Evolutionary conservation across 2,113 vertebrate species (phyloP), one percentile per base, ranked within the genome.

Genomic region (Chrysemys picta): DNA sequence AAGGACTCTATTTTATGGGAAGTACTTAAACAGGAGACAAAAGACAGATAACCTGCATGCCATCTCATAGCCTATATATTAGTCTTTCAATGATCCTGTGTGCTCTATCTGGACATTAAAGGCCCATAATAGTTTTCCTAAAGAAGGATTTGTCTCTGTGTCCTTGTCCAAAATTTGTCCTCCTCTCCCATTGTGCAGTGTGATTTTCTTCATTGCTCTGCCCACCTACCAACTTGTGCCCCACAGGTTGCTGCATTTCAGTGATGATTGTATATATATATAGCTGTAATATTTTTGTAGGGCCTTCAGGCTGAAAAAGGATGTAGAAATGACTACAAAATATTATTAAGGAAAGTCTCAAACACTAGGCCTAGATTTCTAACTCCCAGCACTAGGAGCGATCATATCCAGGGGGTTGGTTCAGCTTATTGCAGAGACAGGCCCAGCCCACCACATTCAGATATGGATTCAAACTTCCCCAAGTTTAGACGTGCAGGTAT

Each of bases 81-180:
- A 52, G 89, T 89, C 89, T 90, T 94, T 85, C 87, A 65, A 35
- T 31, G 65, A n/a, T 69, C 65, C 35, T 21, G 65, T n/a, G 31
- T 80, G 3, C 54, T 85, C 62, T 90, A 52, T 72, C 21, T 10
- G 42, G 93, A 84, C 89, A 57, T 94, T 95, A 90, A 93, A 89
- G 35, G 56, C 82, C 90, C 81, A 82, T 0, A 0, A 84, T 84
- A 93, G 50, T 95, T 94, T 96, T 72, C 72, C 78, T 95, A 83
- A 82, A 94, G 78, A 80, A 89, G 95, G 82, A 93, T 96, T 94
- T 95, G 93, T 96, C 91, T 93, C 91, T 0, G 56, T 94, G 95
- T 94, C 97, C 94, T 97, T 97, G 94, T 95, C 89, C 85, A 96
- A 94, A 95, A 94, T 94, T 90, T 93, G 78, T 90, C 91, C 94